Conservation (phyloP, 2,888 invertebrate genomes). For the Macrophya alboannulata region DNA sequence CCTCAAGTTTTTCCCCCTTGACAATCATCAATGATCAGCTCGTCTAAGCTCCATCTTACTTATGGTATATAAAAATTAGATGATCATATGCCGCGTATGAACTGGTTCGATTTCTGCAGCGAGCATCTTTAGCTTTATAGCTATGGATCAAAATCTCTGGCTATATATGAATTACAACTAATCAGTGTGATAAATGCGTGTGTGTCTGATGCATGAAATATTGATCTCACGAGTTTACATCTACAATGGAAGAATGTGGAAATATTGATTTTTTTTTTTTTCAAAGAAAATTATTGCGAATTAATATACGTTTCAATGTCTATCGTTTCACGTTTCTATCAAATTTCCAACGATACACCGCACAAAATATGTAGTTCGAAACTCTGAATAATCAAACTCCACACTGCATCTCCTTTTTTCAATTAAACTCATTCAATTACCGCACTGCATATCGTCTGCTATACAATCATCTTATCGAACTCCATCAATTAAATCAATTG, state of each 20-base stretch:
- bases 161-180: slow-evolving; percentile 3
- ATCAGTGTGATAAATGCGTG: neutral
- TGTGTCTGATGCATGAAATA: neutral
- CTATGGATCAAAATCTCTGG: slow-evolving; percentile 7
- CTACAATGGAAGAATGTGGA: slow-evolving; percentile 48
- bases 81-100: neutral
- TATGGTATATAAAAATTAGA: slow-evolving; percentile 17
- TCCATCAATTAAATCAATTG: slow-evolving; percentile 2
- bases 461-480: slow-evolving; percentile 1
- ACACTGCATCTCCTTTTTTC: neutral
- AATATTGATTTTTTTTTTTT: neutral
- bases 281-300: neutral
- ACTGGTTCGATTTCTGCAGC: neutral
- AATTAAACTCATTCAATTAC: slow-evolving; percentile 34
- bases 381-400: slow-evolving; percentile 8
- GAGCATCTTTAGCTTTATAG: neutral
- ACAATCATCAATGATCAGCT: slow-evolving; percentile 60
- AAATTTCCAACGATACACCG: neutral
- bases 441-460: slow-evolving; percentile 18
- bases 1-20: slow-evolving; percentile 67
- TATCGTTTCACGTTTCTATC: neutral
- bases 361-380: neutral
- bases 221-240: neutral
- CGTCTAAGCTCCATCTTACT: neutral
- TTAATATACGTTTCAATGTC: neutral